phyloP scores from a whole-genome alignment of 2,888 invertebrate species.

The Calliscelio sp. region DNA sequence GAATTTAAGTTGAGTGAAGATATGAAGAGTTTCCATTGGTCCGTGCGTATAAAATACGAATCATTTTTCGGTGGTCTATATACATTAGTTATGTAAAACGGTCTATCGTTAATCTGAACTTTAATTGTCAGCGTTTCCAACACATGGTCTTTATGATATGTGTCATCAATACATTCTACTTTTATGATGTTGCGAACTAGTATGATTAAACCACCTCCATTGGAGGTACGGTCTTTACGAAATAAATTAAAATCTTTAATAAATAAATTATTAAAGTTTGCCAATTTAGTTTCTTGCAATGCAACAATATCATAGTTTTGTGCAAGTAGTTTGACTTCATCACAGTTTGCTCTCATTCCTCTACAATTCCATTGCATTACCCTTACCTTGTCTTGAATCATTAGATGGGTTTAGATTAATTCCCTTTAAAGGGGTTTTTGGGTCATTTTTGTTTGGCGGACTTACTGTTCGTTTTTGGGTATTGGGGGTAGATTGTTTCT shows the following conservation, averaged over 20 bases:
- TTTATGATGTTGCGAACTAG: neutral
- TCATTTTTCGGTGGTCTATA: constrained; percentile 16
- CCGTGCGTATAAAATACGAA: neutral
- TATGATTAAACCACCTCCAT: neutral
- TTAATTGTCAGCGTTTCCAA: constrained; percentile 26
- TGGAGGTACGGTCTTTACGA: constrained; percentile 7
- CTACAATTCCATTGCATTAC: constrained; percentile 23
- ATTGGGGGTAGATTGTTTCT: no score
- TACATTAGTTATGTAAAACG: constrained; percentile 9
- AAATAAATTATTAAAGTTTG: no score
- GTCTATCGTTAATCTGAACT: neutral
- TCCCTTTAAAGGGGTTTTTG: no score
- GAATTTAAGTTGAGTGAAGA: no score
- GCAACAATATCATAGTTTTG: constrained; percentile 4
- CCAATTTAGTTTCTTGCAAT: neutral
- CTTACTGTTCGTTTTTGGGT: no score
- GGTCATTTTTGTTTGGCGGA: no score
- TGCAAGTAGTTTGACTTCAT: neutral
- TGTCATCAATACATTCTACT: neutral
- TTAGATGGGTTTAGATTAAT: no score
- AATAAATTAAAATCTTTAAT: neutral
- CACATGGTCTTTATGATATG: neutral
- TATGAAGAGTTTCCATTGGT: neutral
- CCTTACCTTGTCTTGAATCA: neutral
- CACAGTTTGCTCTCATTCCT: neutral